phyloP scores from a whole-genome alignment of 2,888 invertebrate genomes.

The Hydropsyche betteni region DNA sequence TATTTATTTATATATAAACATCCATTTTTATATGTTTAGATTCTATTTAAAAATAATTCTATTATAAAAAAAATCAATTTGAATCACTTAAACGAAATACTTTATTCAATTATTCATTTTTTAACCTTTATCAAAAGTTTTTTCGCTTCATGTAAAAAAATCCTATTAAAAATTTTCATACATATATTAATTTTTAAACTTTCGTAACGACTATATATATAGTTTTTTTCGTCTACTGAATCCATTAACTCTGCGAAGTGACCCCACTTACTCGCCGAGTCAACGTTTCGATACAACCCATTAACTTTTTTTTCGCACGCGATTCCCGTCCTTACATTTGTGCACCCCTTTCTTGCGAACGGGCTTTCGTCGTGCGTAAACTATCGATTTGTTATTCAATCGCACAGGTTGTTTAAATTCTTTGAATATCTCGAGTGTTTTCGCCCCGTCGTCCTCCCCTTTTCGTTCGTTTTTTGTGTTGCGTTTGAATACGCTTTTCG shows the following conservation, averaged over 20 bases:
- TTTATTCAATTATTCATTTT: too few species aligned
- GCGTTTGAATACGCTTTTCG: background rate
- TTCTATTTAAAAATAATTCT: too few species aligned
- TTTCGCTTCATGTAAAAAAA: too few species aligned
- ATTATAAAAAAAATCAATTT: too few species aligned
- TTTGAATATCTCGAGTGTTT: constrained; percentile 22
- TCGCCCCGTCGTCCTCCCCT: background rate
- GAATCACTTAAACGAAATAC: too few species aligned
- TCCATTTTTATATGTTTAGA: too few species aligned
- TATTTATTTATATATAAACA: too few species aligned
- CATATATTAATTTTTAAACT: too few species aligned
- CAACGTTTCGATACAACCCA: constrained; percentile 18
- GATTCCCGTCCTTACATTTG: background rate
- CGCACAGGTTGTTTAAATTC: constrained; percentile 32
- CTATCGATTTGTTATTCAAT: constrained; percentile 31
- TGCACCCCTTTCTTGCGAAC: constrained; percentile 10
- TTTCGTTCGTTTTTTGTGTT: background rate
- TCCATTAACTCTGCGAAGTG: background rate
- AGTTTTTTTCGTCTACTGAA: too few species aligned
- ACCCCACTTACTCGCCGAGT: background rate
- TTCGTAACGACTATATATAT: too few species aligned
- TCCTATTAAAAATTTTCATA: too few species aligned
- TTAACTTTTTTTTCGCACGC: constrained; percentile 11
- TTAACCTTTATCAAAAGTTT: too few species aligned
- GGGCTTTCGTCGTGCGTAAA: constrained; percentile 25